A percentile compares a stretch with the other conserved stretches of the same genome.
Evolutionary conservation across 2,113 vertebrate species (phyloP).

Genomic region (Abramis brama): DNA sequence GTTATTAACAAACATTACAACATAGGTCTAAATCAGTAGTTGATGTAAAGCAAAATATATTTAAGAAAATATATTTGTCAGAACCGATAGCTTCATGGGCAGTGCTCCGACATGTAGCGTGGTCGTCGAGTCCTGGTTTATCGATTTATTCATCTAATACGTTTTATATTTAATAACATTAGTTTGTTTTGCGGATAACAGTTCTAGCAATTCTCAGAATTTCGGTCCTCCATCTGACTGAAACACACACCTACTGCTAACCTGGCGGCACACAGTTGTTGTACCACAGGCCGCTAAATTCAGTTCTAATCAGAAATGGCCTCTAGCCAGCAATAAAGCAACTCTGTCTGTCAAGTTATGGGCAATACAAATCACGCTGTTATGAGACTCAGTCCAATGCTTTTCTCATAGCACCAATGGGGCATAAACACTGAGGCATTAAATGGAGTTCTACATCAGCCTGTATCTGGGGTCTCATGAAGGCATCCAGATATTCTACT

Average conservation of each 20-base stretch:
- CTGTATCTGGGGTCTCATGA: constrained; percentile 41
- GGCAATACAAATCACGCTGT: constrained; percentile 50
- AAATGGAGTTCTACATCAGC: constrained; percentile 43
- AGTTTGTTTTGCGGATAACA: not conserved
- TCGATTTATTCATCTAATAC: too few species aligned
- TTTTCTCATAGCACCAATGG: constrained; percentile 35
- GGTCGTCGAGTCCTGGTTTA: too few species aligned
- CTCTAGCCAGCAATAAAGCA: constrained; percentile 47
- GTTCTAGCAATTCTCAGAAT: not conserved
- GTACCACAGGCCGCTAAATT: constrained; percentile 35
- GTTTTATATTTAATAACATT: too few species aligned
- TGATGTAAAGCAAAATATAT: too few species aligned
- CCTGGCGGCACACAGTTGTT: not conserved
- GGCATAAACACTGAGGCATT: constrained; percentile 46
- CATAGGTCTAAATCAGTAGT: too few species aligned
- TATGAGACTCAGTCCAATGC: constrained; percentile 40
- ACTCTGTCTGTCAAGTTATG: constrained; percentile 45
- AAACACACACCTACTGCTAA: not conserved
- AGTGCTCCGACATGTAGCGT: too few species aligned
- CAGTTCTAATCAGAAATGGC: constrained; percentile 50
- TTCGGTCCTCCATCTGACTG: not conserved
- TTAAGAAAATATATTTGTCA: too few species aligned
- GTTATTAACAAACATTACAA: too few species aligned
- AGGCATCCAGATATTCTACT: constrained; percentile 12
- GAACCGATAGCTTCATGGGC: too few species aligned